Evolutionary conservation across 1,140 invertebrate genomes (phyloP), one percentile per base, ranked within the genome.

Genomic region (Mya arenaria): DNA sequence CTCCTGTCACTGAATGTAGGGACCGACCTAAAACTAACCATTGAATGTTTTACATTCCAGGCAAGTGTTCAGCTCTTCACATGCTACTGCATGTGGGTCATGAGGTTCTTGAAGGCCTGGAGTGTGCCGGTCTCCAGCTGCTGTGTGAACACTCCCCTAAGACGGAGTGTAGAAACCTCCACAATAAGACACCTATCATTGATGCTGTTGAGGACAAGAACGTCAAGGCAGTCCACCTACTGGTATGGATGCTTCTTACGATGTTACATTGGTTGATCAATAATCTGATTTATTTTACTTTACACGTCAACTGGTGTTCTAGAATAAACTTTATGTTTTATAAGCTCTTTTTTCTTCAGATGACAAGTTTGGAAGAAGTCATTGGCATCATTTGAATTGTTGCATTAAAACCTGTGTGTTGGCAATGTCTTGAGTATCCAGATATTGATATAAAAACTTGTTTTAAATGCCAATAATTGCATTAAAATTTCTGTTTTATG

Each of bases 101-200:
- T 48, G 88, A 84, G 55, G 69, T 56, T 5, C 32, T 52, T 0
- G 58, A 56, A 13, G 65, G 37, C 25, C 58, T 72, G 25, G 56
- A 82, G 23, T 80, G 56, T 52, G 56, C 69, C 10, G 89, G 87
- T 17, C 80, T 92, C 28, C 81, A 88, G 17, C 75, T 92, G 2
- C 55, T 93, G n/a, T 84, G 93, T 28, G 68, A 80, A 4, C 87
- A 90, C 34, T 88, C 90, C 56, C 91, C 92, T 32, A 84, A 90
- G 52, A 71, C 92, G 5, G 91, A 93, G 66, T 63, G 79, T n/a
- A 81, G 80, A 37, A 89, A 93, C 82, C 55, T 87, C 13, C 28
- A 87, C 0, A 89, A 87, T 1, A 72, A 87, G 41, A 91, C 92
- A 36, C 90, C 93, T 25, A 74, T 93, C 0, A 75, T 88, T 34